Base-by-base conservation (phyloP, 2,797 vertebrate species). In the Rhyacichthys aspro region DNA sequence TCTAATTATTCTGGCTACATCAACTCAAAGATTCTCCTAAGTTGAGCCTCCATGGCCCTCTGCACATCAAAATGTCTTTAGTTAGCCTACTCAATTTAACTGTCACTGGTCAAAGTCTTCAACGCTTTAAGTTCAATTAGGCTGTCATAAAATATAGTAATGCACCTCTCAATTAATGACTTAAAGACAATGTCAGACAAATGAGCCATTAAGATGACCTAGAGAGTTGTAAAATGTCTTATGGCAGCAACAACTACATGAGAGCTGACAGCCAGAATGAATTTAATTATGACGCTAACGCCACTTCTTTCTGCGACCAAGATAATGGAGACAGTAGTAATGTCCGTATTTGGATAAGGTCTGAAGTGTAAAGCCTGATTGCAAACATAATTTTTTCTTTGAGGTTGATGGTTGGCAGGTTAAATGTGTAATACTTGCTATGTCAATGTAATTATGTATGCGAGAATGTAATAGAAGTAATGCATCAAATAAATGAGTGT, bases 121-220 rank as follows among this genome's bases (percentile, higher is more conserved):
- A 28, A 28, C 4, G 23, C 23, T 15, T 52, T 18, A 52, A 52
- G 36, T 52, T 38, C 36, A 52, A 52, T 52, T 52, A 52, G 14
- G 49, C 38, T 52, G 34, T 38, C 49, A 19, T 52, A 52, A 52
- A 52, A 38, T 38, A 16, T 12, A 52, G 38, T 52, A 52, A 52
- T 38, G 49, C 38, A 38, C 49, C 36, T 52, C 19, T 52, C 38
- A 38, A 52, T 52, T 38, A 52, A 52, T 36, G 49, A 52, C 49
- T 52, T 52, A 52, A 38, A 52, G 34, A 52, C 49, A 52, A 52
- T 52, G 49, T 38, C 49, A 52, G 18, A 52, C 34, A 52, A 52
- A 52, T 52, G 49, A 52, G 49, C 16, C 49, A 36, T 52, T 38
- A 52, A 12, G 49, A 41, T 38, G 17, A 52, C 49, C 49, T 11